These are phyloP conservation scores for Phrynocephalus guinanensis DNA, from an alignment of 2,797 vertebrate species.

Conservation along the genomic window DNA sequence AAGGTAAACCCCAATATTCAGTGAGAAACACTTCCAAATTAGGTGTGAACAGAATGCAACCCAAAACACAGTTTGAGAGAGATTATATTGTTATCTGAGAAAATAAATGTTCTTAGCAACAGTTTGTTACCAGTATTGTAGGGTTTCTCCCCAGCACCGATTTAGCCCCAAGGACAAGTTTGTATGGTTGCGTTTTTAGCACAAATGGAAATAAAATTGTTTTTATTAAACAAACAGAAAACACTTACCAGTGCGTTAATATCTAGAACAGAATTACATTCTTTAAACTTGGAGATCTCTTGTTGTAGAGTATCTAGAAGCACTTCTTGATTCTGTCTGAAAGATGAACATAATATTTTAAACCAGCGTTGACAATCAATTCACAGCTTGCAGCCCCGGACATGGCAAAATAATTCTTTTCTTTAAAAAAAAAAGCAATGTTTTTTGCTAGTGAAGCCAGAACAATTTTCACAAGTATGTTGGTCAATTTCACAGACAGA, in stretches of 20 bases:
- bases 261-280: conserved; percentile 90
- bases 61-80: neutral
- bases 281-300: conserved; percentile 95
- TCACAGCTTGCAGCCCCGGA: neutral
- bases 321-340: conserved; percentile 94
- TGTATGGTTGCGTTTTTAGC: neutral
- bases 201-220: neutral
- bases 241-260: conserved; percentile 90
- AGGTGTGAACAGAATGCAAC: neutral
- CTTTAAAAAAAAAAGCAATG: neutral
- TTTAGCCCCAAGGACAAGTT: neutral
- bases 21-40: neutral
- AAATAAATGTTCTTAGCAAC: neutral
- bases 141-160: neutral
- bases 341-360: conserved; percentile 64
- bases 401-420: neutral
- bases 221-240: conserved; percentile 33
- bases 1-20: neutral
- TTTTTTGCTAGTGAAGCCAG: neutral
- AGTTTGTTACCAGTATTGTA: neutral
- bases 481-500: neutral
- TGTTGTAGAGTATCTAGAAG: conserved; percentile 95
- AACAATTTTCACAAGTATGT: neutral
- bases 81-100: neutral
- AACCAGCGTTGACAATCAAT: conserved; percentile 28